phyloP scores from a whole-genome alignment of 2,113 vertebrate species.

The Brachionichthys hirsutus region DNA sequence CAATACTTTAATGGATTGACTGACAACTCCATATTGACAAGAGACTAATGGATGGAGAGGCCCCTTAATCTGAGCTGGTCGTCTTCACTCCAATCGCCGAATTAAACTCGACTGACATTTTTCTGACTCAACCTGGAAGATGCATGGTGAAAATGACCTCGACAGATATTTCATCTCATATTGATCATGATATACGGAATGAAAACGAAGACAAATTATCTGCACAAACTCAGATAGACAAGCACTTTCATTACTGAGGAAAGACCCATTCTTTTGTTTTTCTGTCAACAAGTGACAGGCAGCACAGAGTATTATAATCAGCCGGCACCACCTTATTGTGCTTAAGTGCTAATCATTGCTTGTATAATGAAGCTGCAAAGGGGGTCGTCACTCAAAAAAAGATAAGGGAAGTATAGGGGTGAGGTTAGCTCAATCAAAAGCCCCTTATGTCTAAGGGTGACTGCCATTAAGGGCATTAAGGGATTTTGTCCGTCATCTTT shows the following conservation, averaged over 20 bases:
- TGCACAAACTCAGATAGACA: constrained; percentile 19
- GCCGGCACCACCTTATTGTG: constrained; percentile 32
- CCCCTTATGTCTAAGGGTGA: constrained; percentile 13
- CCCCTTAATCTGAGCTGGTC: constrained; percentile 19
- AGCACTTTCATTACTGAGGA: constrained; percentile 38
- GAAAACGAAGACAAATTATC: constrained; percentile 18
- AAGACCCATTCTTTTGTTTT: constrained; percentile 29
- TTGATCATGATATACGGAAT: constrained; percentile 13
- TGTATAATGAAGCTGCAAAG: constrained; percentile 46
- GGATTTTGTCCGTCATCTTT: not conserved
- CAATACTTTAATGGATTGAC: constrained; percentile 49
- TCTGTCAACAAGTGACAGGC: constrained; percentile 43
- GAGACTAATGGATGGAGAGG: constrained; percentile 22
- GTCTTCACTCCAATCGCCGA: constrained; percentile 9
- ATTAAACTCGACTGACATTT: constrained; percentile 26
- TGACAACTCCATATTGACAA: constrained; percentile 37
- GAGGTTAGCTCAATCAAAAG: constrained; percentile 14
- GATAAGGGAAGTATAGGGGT: constrained; percentile 23
- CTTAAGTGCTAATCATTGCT: constrained; percentile 43
- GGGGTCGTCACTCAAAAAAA: constrained; percentile 43
- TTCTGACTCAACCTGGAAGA: constrained; percentile 22
- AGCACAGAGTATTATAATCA: constrained; percentile 30
- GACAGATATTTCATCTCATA: constrained; percentile 24
- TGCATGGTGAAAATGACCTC: constrained; percentile 6
- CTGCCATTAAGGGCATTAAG: constrained; percentile 23